phyloP scores from a whole-genome alignment of 1,140 invertebrate species.

The Platorchestia sp. region DNA sequence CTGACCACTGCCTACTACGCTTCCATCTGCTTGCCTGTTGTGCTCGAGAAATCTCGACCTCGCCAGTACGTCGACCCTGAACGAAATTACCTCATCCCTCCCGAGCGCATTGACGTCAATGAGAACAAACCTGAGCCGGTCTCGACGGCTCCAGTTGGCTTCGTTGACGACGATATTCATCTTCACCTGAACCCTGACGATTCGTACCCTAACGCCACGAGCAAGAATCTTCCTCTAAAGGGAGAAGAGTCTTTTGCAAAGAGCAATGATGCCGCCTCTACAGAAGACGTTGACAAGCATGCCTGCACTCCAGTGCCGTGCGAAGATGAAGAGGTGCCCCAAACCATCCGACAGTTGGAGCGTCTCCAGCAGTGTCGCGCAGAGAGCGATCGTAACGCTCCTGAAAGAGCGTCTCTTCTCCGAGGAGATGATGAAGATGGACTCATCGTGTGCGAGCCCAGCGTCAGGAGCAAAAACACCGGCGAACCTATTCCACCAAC shows the following conservation, averaged over 20 bases:
- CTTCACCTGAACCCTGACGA: neutral
- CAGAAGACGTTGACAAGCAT: neutral
- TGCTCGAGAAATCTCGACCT: neutral
- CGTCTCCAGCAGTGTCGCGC: neutral
- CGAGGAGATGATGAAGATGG: conserved; percentile 36
- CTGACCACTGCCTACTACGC: conserved; percentile 17
- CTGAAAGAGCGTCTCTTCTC: conserved; percentile 1
- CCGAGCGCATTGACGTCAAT: neutral
- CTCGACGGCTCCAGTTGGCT: neutral
- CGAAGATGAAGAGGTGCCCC: conserved; percentile 28
- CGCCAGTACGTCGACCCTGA: neutral
- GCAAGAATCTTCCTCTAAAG: neutral
- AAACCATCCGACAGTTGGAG: conserved; percentile 5
- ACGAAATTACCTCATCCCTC: conserved; percentile 11
- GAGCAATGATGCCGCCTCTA: neutral
- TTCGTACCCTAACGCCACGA: conserved; percentile 11
- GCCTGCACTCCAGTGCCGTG: neutral
- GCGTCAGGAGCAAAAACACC: conserved; percentile 31
- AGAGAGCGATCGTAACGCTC: neutral
- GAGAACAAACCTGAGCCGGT: neutral
- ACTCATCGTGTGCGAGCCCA: conserved; percentile 19
- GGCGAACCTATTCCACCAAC: neutral
- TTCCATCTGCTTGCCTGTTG: neutral
- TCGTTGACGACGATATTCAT: neutral
- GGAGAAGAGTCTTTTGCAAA: neutral